These are phyloP conservation scores for Cephalotes varians DNA, from an alignment of 2,888 invertebrate genomes.

Conservation along the genomic window DNA sequence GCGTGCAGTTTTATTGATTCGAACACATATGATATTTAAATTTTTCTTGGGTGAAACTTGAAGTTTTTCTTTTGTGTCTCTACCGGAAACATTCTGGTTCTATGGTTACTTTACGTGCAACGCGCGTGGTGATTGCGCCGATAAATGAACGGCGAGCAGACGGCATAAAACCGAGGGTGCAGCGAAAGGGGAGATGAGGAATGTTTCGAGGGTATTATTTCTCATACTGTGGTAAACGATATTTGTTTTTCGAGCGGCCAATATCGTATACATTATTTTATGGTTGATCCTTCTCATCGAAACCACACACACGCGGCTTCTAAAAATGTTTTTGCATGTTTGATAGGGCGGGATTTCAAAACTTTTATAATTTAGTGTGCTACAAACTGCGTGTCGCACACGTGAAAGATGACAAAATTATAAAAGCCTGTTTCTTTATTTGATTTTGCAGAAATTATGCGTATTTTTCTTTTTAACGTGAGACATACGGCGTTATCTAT, in stretches of 20 bases:
- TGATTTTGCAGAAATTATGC: neutral
- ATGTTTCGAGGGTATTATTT: slow-evolving; percentile 8
- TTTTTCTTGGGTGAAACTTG: neutral
- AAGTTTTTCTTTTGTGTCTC: neutral
- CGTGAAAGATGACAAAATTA: neutral
- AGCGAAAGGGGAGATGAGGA: neutral
- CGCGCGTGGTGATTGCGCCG: neutral
- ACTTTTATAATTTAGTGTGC: neutral
- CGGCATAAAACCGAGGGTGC: neutral
- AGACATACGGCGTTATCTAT: neutral
- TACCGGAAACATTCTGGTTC: neutral
- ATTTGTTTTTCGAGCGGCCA: slow-evolving; percentile 23
- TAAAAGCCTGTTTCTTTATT: neutral
- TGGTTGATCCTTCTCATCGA: neutral
- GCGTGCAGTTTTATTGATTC: neutral
- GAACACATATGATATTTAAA: neutral
- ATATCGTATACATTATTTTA: slow-evolving; percentile 5
- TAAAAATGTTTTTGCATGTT: neutral
- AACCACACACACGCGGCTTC: neutral
- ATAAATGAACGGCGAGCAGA: neutral
- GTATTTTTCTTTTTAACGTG: neutral
- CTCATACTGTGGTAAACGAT: slow-evolving; percentile 33
- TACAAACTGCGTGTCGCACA: neutral
- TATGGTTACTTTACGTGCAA: neutral
- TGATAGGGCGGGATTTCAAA: neutral